Conservation (phyloP, 2,888 invertebrate species). For the Diaphora mendica region DNA sequence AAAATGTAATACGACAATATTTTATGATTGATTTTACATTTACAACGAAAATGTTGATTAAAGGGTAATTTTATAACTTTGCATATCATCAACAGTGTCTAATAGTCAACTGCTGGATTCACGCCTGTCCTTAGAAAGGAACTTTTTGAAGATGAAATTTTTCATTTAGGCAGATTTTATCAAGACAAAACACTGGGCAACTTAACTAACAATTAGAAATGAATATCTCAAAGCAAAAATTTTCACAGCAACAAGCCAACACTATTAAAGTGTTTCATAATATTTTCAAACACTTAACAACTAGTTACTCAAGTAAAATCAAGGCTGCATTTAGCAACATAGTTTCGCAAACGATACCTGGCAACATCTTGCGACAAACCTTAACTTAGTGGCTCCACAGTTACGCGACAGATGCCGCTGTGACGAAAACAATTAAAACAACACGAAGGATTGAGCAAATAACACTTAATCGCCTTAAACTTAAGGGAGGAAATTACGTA, state of each 20-base stretch:
- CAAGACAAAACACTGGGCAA: too few species aligned
- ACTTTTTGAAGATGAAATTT: too few species aligned
- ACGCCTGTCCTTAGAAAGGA: too few species aligned
- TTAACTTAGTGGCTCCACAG: conserved; percentile 19
- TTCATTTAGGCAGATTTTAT: too few species aligned
- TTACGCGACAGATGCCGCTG: conserved; percentile 47
- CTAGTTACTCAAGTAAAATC: conserved; percentile 44
- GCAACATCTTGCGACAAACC: conserved; percentile 37
- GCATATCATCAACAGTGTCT: too few species aligned
- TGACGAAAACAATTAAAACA: conserved; percentile 49
- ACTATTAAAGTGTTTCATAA: conserved; percentile 49
- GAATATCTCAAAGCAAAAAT: conserved; percentile 5
- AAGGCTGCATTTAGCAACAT: conserved; percentile 42
- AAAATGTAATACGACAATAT: too few species aligned
- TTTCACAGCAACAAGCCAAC: conserved; percentile 18
- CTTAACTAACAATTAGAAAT: not conserved
- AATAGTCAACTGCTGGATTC: too few species aligned
- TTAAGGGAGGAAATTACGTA: not conserved
- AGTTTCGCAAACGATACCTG: conserved; percentile 35
- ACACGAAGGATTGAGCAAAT: conserved; percentile 24
- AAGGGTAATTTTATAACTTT: too few species aligned
- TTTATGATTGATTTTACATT: too few species aligned
- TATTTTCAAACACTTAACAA: conserved; percentile 44
- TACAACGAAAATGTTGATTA: too few species aligned
- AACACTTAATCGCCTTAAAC: conserved; percentile 3